Base-by-base conservation (phyloP, 1,140 invertebrate genomes). In the Drosophila oshimai region DNA sequence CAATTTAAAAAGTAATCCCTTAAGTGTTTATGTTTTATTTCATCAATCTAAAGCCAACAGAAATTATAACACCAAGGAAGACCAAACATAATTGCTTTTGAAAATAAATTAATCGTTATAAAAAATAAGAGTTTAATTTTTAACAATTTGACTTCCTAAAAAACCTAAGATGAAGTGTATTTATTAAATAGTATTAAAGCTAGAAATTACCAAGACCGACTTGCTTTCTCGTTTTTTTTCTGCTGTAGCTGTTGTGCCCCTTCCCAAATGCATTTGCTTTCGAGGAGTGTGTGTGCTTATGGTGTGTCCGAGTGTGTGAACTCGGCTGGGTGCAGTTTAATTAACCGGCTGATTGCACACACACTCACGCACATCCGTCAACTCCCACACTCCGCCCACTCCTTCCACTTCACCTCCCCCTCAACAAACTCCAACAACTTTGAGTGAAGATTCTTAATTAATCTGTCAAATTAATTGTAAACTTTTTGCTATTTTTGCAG, bases 341-440 rank as follows among this genome's bases (percentile, higher is more conserved):
- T 86, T 87, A 86, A 87, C 50, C 81, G 81, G 71, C 60, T 87
- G 81, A 87, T 80, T 87, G 75, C 44, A 60, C 81, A 75, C 80
- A 84, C 80, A 72, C 49, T 33, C 44, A n/a, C 29, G 47, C 18
- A 41, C 39, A 37, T 22, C 53, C 17, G 22, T 10, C 51, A 13
- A 31, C 58, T 31, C 61, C 58, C 61, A 65, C 58, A 47, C 61
- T 39, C 9, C 28, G 5, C 15, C 39, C n/a, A n/a, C n/a, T n/a
- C n/a, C n/a, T 51, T 29, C 24, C 28, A 22, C 49, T 31, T n/a
- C 12, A 3, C 13, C 13, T 22, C 36, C 42, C 42, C 22, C 54
- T 31, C 12, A 49, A 47, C 47, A 42, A 49, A 41, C 62, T 67
- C 26, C 26, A 4, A 12, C 26, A 4, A 12, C 42, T 29, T 17